Percentiles rank a stretch among this genome's conserved stretches.
Evolutionary conservation across 1,140 invertebrate genomes (phyloP).

Genomic region (Orussus abietinus): DNA sequence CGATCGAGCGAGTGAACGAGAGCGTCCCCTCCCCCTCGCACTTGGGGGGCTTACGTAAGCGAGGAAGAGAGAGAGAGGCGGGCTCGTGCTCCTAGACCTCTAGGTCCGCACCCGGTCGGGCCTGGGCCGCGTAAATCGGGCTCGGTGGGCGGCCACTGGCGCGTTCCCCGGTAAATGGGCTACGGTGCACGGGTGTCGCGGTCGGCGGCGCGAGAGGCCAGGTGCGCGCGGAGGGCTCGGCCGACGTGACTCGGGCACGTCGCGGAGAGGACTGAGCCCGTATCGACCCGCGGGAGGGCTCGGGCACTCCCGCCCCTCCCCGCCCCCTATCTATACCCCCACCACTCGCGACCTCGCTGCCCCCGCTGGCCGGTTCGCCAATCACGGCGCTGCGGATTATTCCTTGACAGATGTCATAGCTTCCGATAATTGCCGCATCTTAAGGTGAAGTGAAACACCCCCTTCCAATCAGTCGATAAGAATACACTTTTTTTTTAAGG

Average conservation of each 20-base stretch:
- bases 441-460: no score
- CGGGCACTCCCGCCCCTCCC: conserved; percentile 16
- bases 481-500: no score
- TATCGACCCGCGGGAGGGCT: conserved; percentile 37
- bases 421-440: no score
- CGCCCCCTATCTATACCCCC: conserved; percentile 6
- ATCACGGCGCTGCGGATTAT: no score
- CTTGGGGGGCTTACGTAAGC: no score
- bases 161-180: background rate
- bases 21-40: conserved; percentile 12
- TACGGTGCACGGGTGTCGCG: conserved; percentile 4
- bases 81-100: background rate
- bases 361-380: conserved; percentile 13
- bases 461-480: no score
- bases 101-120: no score
- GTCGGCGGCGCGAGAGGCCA: no score
- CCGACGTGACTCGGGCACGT: conserved; percentile 27
- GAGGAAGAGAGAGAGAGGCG: conserved; percentile 1
- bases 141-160: no score
- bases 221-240: conserved; percentile 9
- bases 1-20: no score
- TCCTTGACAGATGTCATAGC: no score
- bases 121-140: no score
- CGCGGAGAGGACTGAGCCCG: conserved; percentile 40
- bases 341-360: background rate